Evolutionary conservation across 1,140 invertebrate genomes (phyloP).

Genomic region (Euura lappo): DNA sequence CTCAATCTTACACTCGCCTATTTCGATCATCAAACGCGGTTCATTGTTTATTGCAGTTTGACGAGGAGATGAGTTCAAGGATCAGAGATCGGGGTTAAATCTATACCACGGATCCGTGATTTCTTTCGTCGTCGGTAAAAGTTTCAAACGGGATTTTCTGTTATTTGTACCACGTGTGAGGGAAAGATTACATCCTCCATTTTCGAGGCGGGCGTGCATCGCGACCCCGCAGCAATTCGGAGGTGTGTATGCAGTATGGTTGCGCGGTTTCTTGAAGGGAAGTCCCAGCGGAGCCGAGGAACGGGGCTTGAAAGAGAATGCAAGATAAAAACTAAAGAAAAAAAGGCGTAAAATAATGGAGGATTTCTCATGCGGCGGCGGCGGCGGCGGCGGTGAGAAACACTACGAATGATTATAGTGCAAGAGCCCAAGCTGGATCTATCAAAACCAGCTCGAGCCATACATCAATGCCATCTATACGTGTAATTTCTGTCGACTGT

Average conservation of each 20-base stretch:
- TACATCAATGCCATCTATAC: constrained; percentile 52
- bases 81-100: neutral
- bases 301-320: neutral
- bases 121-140: neutral
- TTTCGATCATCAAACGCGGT: neutral
- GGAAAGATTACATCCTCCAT: neutral
- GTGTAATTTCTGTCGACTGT: constrained; percentile 50
- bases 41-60: neutral
- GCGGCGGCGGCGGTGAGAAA: neutral
- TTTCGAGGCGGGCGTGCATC: neutral
- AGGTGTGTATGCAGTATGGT: constrained; percentile 8
- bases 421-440: constrained; percentile 30
- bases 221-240: neutral
- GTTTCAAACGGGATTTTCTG: neutral
- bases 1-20: neutral
- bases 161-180: neutral
- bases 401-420: constrained; percentile 4
- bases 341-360: neutral
- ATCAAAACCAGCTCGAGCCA: constrained; percentile 47
- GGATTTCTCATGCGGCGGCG: neutral
- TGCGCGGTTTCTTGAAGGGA: too few species aligned
- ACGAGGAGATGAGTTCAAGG: neutral
- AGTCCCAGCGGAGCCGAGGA: too few species aligned
- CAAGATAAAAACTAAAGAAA: neutral
- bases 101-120: neutral